phyloP scores from a whole-genome alignment of 2,113 vertebrate genomes.

The Melanerpes aurifrons region DNA sequence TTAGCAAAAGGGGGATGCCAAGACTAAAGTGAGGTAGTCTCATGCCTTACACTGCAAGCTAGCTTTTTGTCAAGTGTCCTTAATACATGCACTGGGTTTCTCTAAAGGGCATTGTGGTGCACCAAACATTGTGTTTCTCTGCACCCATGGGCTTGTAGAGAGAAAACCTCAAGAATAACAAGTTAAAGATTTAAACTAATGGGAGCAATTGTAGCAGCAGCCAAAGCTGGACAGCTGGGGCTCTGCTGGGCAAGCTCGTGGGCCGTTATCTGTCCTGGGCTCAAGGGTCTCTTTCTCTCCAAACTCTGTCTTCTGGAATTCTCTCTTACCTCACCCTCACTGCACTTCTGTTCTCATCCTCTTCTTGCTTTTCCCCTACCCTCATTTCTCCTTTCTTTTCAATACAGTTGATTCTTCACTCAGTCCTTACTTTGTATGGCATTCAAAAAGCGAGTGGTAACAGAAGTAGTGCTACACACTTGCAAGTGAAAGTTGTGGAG shows the following conservation, averaged over 20 bases:
- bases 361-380: background rate
- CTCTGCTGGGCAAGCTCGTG: background rate
- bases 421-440: background rate
- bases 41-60: background rate
- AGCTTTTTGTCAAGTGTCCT: background rate
- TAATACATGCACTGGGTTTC: background rate
- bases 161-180: background rate
- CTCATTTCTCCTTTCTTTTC: background rate
- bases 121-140: background rate
- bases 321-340: background rate
- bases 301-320: background rate
- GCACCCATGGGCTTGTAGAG: background rate
- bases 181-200: background rate
- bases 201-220: background rate
- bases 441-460: background rate
- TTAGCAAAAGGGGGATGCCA: too few species aligned
- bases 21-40: background rate
- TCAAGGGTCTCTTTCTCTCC: background rate
- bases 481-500: background rate
- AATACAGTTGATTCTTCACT: background rate
- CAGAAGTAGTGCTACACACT: background rate
- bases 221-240: background rate
- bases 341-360: background rate
- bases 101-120: background rate
- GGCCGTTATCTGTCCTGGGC: background rate